Evolutionary conservation across 2,113 vertebrate genomes (phyloP), one percentile per base, ranked within the genome.

Genomic region (Xenopus tropicalis): DNA sequence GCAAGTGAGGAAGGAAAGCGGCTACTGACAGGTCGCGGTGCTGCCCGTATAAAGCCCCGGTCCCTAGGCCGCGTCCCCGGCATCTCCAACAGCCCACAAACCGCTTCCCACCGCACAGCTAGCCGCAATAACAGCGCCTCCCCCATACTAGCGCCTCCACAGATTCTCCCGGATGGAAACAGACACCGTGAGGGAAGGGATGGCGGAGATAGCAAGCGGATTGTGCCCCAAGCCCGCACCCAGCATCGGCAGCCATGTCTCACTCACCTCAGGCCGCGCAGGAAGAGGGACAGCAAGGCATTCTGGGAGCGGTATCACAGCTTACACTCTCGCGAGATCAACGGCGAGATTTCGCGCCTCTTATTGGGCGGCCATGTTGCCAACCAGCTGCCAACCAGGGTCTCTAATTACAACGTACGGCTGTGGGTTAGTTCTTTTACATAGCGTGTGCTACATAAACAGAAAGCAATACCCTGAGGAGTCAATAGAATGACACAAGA

Each of bases 211-310:
- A 62, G 4, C 10, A 6, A 6, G 2, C 42, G 24, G 72, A 75
- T 74, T 52, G 14, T 1, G 12, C 16, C 1, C 42, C 54, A 3
- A 51, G 37, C 20, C 14, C n/a, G 14, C 20, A 68, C 37, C 42
- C 23, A n/a, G 13, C 14, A 19, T 3, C 72, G 10, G 1, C 56
- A 19, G 65, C 72, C 72, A 75, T 75, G 72, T 75, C 72, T 75
- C 66, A 75, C 72, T 75, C 58, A 75, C 72, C 72, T 75, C 72
- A 69, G 72, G 72, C 72, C 72, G 65, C 72, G 66, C 72, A 75
- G 72, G 72, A 75, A 75, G 72, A 75, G 72, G 72, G 20, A 48
- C 6, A 5, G 65, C 57, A 42, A 42, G 44, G 66, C 22, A 51
- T 43, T 23, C 66, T 69, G 65, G 72, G 72, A 54, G 46, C 42